A percentile compares a stretch with the other conserved stretches of the same genome.
These are phyloP conservation scores for Drosophila demipolita DNA, from an alignment of 2,888 invertebrate genomes.

Conservation along the genomic window DNA sequence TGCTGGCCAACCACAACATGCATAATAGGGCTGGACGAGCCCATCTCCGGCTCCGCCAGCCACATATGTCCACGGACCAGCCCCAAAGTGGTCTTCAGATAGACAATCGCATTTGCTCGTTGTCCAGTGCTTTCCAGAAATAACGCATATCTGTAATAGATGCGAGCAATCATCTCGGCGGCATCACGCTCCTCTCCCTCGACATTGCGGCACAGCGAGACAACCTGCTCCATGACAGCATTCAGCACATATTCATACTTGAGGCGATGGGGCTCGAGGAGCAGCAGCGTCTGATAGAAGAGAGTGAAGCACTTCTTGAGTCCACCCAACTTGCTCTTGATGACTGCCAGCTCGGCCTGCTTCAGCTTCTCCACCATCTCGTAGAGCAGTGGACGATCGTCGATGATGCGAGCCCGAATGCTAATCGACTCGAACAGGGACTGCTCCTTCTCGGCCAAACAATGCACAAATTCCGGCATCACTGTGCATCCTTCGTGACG, in stretches of 20 bases:
- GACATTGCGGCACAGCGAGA: conserved; percentile 61
- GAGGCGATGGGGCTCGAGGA: conserved; percentile 60
- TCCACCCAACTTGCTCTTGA: conserved; percentile 50
- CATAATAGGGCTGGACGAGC: conserved; percentile 49
- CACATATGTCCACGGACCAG: conserved; percentile 72
- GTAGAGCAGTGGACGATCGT: conserved; percentile 64
- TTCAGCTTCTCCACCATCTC: conserved; percentile 72
- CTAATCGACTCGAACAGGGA: conserved; percentile 51
- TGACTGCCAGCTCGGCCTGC: conserved; percentile 69
- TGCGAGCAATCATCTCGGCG: conserved; percentile 70
- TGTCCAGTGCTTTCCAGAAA: conserved; percentile 50
- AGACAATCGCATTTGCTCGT: conserved; percentile 54
- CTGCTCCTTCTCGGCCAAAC: conserved; percentile 72
- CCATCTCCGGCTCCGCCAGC: conserved; percentile 57
- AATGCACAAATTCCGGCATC: conserved; percentile 70
- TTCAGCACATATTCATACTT: conserved; percentile 73
- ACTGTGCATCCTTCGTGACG: conserved; percentile 72
- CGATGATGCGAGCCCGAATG: conserved; percentile 65
- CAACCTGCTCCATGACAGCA: conserved; percentile 67
- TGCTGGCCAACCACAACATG: conserved; percentile 64
- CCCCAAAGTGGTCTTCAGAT: conserved; percentile 61
- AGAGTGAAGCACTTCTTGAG: conserved; percentile 58
- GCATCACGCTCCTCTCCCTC: conserved; percentile 55
- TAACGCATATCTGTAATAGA: conserved; percentile 68
- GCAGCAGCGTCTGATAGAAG: conserved; percentile 67